Conservation (phyloP, 2,888 invertebrate genomes). For the Dermolepida albohirtum region DNA sequence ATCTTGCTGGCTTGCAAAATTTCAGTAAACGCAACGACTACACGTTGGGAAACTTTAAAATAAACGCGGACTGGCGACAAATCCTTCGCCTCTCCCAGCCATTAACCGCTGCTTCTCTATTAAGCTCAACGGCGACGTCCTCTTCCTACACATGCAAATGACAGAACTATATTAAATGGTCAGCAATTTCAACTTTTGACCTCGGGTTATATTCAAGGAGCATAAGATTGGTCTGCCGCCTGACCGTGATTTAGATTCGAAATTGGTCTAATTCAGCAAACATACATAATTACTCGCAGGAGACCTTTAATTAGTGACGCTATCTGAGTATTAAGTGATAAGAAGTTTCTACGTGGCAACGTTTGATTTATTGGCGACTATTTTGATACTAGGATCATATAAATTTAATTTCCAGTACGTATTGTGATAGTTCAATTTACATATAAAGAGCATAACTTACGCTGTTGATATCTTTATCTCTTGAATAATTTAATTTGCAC, state of each 20-base stretch:
- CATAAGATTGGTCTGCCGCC: slow-evolving; percentile 18
- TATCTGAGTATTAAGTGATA: slow-evolving; percentile 25
- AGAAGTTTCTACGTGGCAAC: slow-evolving; percentile 3
- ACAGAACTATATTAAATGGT: slow-evolving; percentile 35
- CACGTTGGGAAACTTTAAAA: slow-evolving; percentile 17
- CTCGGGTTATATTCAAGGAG: slow-evolving; percentile 11
- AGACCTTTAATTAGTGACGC: slow-evolving; percentile 26
- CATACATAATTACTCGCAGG: slow-evolving; percentile 23
- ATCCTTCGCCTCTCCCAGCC: slow-evolving; percentile 2
- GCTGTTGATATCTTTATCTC: too few relatives aligned
- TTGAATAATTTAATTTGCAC: too few relatives aligned
- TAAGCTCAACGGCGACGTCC: slow-evolving; percentile 5
- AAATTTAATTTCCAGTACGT: slow-evolving; percentile 10
- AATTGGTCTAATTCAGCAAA: slow-evolving; percentile 35
- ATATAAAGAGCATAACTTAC: background rate
- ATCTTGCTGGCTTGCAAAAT: background rate
- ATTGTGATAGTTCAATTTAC: slow-evolving; percentile 9
- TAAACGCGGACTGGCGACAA: slow-evolving; percentile 9
- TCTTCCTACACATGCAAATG: slow-evolving; percentile 22
- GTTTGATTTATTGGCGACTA: slow-evolving; percentile 3
- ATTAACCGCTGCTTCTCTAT: slow-evolving; percentile 3
- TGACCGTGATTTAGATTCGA: slow-evolving; percentile 34
- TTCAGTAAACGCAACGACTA: background rate
- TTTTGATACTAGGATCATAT: slow-evolving; percentile 4
- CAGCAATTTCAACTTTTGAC: slow-evolving; percentile 36